Conservation (phyloP, 2,797 vertebrate genomes). For the Molossus molossus region DNA sequence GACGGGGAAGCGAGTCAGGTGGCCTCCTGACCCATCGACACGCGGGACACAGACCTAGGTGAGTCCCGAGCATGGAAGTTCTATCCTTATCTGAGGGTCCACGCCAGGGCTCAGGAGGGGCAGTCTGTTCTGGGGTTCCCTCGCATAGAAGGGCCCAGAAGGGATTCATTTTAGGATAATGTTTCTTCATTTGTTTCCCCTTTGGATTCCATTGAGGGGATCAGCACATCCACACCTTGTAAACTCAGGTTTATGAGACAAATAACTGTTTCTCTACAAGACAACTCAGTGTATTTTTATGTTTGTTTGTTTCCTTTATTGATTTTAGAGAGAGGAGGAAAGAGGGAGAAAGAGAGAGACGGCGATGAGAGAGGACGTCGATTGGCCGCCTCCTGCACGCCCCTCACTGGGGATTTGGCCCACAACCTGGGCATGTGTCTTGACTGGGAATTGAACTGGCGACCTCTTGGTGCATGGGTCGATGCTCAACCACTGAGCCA, state of each 20-base stretch:
- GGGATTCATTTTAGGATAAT: background rate
- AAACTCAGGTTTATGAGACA: background rate
- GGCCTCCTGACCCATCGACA: background rate
- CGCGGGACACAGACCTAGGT: background rate
- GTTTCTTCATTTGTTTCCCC: background rate
- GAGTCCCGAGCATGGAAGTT: background rate
- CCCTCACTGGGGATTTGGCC: too few species aligned
- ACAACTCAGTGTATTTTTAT: background rate
- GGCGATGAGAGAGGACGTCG: too few species aligned
- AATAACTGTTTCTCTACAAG: background rate
- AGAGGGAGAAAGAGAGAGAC: too few species aligned
- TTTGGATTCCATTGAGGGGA: background rate
- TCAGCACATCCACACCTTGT: background rate
- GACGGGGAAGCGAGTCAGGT: background rate
- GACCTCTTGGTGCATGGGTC: too few species aligned
- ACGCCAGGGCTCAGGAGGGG: background rate
- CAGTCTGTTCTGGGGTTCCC: background rate
- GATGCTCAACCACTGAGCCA: too few species aligned
- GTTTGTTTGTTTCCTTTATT: too few species aligned
- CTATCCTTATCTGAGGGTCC: background rate
- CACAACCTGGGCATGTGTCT: too few species aligned
- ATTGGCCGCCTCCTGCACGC: too few species aligned
- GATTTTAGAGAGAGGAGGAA: too few species aligned
- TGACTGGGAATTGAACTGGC: too few species aligned
- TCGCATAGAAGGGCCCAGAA: slow-evolving; percentile 19